Evolutionary conservation across 2,113 vertebrate species (phyloP), one percentile per base, ranked within the genome.

Genomic region (Sterrhoptilus dennistouni): DNA sequence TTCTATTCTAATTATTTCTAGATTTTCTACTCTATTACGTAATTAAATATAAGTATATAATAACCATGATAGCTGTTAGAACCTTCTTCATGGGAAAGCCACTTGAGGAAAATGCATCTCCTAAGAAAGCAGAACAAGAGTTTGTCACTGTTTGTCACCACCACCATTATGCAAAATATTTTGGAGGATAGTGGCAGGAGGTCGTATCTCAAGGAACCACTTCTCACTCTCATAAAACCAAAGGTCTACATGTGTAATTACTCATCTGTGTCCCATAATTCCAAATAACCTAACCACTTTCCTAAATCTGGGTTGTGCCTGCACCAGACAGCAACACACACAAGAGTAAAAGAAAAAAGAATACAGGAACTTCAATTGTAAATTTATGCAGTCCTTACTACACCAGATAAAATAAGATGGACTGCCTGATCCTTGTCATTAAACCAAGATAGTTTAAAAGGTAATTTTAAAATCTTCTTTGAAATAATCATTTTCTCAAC

Each of bases 401-500:
- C 7, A 35, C 49, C 25, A 81, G 7, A 33, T 83, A 76, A 82
- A 93, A 84, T 72, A 20, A 81, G 47, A 79, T n/a, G 9, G 72
- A 53, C 45, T 59, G 16, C 12, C 49, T 75, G 69, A 92, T 63
- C 29, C 14, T 52, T 25, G 24, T 65, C 47, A 91, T 71, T 89
- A 63, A 90, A 65, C 18, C 22, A 83, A 38, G 6, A 31, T 15
- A 28, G 3, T 75, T 86, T 50, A 89, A 95, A 82, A 36, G 10
- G 6, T 50, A 70, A 52, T 31, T 82, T 82, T 36, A 83, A 93
- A 93, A 66, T 53, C 45, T 72, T 72, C 54, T 25, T 38, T 60
- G 40, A 91, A 90, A 90, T 19, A 76, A 87, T 80, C 4, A 11
- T 81, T 93, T 93, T 84, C 59, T 93, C 35, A 36, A 27, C 28